phyloP scores from a whole-genome alignment of 2,797 vertebrate species.

The Micromesistius poutassou region DNA sequence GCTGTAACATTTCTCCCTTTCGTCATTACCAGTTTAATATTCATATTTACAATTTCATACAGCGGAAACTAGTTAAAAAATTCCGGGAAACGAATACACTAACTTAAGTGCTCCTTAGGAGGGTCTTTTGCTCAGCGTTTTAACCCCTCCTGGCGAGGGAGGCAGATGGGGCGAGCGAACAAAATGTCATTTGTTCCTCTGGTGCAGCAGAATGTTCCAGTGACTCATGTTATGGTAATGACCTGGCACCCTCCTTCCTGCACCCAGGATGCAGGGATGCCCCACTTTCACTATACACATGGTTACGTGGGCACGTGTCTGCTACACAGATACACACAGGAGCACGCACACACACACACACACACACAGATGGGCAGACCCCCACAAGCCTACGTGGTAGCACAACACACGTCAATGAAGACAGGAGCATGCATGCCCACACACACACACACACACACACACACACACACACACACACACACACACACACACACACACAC shows the following conservation, averaged over 20 bases:
- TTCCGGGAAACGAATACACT: not conserved
- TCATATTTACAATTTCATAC: not conserved
- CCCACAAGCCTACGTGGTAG: not conserved
- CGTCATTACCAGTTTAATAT: not conserved
- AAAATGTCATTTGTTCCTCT: conserved; percentile 44
- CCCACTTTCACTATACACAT: conserved; percentile 8
- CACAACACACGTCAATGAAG: too few species aligned
- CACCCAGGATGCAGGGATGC: conserved; percentile 13
- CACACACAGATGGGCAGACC: conserved; percentile 4
- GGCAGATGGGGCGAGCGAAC: conserved; percentile 51
- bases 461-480: not conserved
- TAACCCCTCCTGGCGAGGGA: conserved; percentile 9
- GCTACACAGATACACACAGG: conserved; percentile 19
- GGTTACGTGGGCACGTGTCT: not conserved
- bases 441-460: not conserved
- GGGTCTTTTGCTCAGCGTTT: not conserved
- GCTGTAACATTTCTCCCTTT: not conserved
- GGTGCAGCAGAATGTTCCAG: conserved; percentile 44
- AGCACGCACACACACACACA: not conserved
- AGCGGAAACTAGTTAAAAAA: not conserved
- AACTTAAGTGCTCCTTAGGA: not conserved
- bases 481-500: not conserved
- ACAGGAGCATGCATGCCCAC: not conserved
- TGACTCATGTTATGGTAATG: conserved; percentile 58
- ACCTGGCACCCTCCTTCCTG: conserved; percentile 42